phyloP scores from a whole-genome alignment of 2,888 invertebrate genomes.

The Luffia ferchaultella region DNA sequence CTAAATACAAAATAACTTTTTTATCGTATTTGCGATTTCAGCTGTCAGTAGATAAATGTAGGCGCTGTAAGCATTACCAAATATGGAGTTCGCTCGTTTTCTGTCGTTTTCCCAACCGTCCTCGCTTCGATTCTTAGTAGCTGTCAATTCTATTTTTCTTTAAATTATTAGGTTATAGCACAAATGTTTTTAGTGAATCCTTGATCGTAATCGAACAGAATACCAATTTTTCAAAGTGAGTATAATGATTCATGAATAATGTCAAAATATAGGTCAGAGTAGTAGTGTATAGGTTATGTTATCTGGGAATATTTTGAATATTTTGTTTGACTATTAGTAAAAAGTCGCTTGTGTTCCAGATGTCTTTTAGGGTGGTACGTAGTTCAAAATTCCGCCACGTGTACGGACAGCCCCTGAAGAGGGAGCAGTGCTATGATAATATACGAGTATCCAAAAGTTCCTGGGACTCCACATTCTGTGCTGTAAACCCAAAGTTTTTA shows the following conservation, averaged over 20 bases:
- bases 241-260: conserved; percentile 33
- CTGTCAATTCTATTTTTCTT: conserved; percentile 58
- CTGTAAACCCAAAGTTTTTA: conserved; percentile 97
- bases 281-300: conserved; percentile 57
- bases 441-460: conserved; percentile 96
- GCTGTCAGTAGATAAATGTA: conserved; percentile 32
- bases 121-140: conserved; percentile 64
- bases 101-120: conserved; percentile 45
- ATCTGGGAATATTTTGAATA: conserved; percentile 37
- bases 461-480: conserved; percentile 98
- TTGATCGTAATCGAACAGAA: conserved; percentile 44
- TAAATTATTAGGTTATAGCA: conserved; percentile 38
- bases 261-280: conserved; percentile 62
- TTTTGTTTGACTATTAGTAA: conserved; percentile 42
- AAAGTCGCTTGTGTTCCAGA: conserved; percentile 62
- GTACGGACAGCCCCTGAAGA: conserved; percentile 86
- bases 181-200: conserved; percentile 60
- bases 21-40: neutral
- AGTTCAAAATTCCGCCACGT: conserved; percentile 99
- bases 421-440: conserved; percentile 98
- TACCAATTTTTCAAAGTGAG: conserved; percentile 54
- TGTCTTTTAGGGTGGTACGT: conserved; percentile 97
- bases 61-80: conserved; percentile 70
- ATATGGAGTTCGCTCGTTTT: conserved; percentile 74
- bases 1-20: neutral